A percentile compares a stretch with the other conserved stretches of the same genome.
Evolutionary conservation across 2,113 vertebrate species (phyloP).

Genomic region (Phainopepla nitens): DNA sequence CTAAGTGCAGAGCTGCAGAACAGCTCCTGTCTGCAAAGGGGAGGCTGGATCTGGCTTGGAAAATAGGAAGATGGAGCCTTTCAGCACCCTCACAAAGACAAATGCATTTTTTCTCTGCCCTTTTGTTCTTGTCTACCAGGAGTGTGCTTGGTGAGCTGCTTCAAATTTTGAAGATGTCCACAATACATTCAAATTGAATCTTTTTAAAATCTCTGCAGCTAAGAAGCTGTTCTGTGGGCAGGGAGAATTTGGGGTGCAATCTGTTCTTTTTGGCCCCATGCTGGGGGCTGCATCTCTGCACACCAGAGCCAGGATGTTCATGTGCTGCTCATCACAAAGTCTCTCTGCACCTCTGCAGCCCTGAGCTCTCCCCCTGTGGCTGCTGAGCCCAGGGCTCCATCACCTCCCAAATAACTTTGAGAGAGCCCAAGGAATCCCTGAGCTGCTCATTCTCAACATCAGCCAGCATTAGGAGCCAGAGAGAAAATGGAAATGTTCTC

Average conservation of each 20-base stretch:
- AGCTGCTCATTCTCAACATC: neutral
- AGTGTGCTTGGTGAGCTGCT: neutral
- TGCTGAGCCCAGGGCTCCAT: neutral
- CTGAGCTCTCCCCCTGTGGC: neutral
- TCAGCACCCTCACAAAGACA: neutral
- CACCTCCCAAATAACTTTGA: neutral
- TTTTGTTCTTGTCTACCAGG: neutral
- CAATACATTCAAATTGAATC: no score
- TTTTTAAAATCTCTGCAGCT: neutral
- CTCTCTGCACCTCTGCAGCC: neutral
- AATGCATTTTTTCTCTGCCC: neutral
- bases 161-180: neutral
- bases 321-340: neutral
- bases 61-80: neutral
- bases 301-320: neutral
- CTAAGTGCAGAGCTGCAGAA: neutral
- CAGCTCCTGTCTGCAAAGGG: neutral
- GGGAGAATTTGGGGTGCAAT: neutral
- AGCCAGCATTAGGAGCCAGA: neutral
- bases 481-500: neutral
- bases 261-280: rapidly evolving
- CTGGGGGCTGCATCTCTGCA: neutral
- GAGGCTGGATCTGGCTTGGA: neutral
- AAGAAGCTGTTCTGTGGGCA: neutral
- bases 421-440: neutral